phyloP scores from a whole-genome alignment of 2,888 invertebrate species.

The Carabus problematicus region DNA sequence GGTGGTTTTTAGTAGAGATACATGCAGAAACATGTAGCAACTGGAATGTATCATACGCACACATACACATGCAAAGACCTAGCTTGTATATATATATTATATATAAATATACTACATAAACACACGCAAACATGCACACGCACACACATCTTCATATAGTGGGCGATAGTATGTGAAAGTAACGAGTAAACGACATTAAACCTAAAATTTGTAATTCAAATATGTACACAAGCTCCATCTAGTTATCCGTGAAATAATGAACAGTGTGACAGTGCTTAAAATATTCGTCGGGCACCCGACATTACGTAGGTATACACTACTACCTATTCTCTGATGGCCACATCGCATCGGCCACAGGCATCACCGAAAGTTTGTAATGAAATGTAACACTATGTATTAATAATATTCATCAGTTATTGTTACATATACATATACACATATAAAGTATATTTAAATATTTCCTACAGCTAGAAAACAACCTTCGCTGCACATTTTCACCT shows the following conservation, averaged over 20 bases:
- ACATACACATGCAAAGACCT: background rate
- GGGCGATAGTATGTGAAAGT: background rate
- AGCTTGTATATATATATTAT: no score
- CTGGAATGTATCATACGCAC: background rate
- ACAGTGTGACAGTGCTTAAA: slow-evolving; percentile 7
- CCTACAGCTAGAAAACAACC: no score
- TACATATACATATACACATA: no score
- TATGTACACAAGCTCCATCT: slow-evolving; percentile 16
- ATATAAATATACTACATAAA: no score
- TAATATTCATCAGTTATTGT: no score
- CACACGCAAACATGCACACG: background rate
- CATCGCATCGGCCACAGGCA: no score
- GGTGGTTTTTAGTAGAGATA: background rate
- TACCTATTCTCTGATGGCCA: no score
- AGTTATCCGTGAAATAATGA: slow-evolving; percentile 16
- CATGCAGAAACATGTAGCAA: background rate
- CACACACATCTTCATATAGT: background rate
- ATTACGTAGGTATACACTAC: no score
- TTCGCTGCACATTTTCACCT: no score
- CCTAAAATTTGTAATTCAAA: slow-evolving; percentile 18
- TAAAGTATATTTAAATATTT: no score
- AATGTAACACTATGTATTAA: no score
- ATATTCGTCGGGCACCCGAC: background rate
- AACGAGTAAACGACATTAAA: slow-evolving; percentile 7
- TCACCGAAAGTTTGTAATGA: no score